These are phyloP conservation scores for Drosophila bunnanda DNA, from an alignment of 2,888 invertebrate genomes.

Conservation along the genomic window DNA sequence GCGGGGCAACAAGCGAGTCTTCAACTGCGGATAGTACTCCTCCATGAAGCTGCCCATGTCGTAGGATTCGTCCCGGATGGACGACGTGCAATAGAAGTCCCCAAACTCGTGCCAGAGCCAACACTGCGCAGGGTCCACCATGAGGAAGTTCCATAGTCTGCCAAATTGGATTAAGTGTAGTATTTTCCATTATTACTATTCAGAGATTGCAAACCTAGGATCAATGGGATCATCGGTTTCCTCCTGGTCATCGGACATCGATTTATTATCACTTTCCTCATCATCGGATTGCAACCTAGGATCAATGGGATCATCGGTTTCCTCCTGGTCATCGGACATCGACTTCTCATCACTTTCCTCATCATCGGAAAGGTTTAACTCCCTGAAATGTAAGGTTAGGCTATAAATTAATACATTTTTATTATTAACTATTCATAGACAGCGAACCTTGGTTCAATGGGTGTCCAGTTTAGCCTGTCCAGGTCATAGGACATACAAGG, in stretches of 20 bases:
- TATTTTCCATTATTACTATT: background rate
- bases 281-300: background rate
- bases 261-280: background rate
- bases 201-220: background rate
- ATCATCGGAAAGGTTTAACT: no score
- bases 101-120: slow-evolving; percentile 67
- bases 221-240: background rate
- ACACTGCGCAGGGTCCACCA: slow-evolving; percentile 31
- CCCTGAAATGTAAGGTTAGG: no score
- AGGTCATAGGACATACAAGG: background rate
- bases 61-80: slow-evolving; percentile 24
- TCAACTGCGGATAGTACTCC: slow-evolving; percentile 20
- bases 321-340: background rate
- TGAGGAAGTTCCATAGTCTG: slow-evolving; percentile 41
- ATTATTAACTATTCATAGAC: background rate
- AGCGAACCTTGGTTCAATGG: background rate
- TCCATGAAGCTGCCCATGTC: slow-evolving; percentile 39
- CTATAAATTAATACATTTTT: no score
- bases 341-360: background rate
- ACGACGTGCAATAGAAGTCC: slow-evolving; percentile 8
- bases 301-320: background rate
- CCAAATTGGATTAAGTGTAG: fast-evolving
- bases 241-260: background rate
- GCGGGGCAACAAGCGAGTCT: slow-evolving; percentile 40
- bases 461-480: no score